These are phyloP conservation scores for Acanthurus tractus DNA, from an alignment of 2,797 vertebrate species.

Conservation along the genomic window DNA sequence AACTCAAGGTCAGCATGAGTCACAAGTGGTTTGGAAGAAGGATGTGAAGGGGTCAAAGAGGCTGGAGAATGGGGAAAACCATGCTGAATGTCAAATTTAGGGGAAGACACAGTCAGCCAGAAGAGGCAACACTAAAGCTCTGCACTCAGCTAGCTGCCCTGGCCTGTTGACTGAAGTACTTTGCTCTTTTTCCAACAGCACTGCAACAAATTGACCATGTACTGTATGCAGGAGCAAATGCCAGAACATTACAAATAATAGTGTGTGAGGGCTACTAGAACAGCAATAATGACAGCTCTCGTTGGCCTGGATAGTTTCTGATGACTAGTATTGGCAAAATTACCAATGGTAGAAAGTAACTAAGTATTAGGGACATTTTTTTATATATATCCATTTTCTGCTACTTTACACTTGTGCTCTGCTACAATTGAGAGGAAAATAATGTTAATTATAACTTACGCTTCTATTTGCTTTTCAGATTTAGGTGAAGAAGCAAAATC, in stretches of 20 bases:
- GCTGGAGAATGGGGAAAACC: conserved; percentile 56
- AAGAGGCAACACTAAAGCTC: conserved; percentile 34
- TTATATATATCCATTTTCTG: neutral
- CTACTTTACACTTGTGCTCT: neutral
- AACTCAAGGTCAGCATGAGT: conserved; percentile 71
- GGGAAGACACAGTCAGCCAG: conserved; percentile 49
- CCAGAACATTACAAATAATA: conserved; percentile 1
- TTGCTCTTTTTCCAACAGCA: conserved; percentile 32
- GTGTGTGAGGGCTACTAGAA: neutral
- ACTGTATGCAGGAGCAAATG: conserved; percentile 23
- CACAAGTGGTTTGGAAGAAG: conserved; percentile 55
- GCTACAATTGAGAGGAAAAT: no score
- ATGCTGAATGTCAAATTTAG: conserved; percentile 81
- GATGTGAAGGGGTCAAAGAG: conserved; percentile 70
- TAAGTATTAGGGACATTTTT: neutral
- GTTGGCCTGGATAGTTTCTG: conserved; percentile 8
- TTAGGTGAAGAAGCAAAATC: no score
- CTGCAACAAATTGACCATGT: conserved; percentile 1
- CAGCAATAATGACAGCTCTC: neutral
- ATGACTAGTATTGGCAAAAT: conserved; percentile 19
- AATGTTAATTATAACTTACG: no score
- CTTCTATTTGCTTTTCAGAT: no score
- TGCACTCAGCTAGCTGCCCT: conserved; percentile 32
- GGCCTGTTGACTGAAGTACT: conserved; percentile 39
- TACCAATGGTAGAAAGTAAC: neutral